Percentiles rank a stretch among this genome's conserved stretches.
These are phyloP conservation scores for Sula dactylatra DNA, from an alignment of 2,113 vertebrate genomes.

Conservation along the genomic window DNA sequence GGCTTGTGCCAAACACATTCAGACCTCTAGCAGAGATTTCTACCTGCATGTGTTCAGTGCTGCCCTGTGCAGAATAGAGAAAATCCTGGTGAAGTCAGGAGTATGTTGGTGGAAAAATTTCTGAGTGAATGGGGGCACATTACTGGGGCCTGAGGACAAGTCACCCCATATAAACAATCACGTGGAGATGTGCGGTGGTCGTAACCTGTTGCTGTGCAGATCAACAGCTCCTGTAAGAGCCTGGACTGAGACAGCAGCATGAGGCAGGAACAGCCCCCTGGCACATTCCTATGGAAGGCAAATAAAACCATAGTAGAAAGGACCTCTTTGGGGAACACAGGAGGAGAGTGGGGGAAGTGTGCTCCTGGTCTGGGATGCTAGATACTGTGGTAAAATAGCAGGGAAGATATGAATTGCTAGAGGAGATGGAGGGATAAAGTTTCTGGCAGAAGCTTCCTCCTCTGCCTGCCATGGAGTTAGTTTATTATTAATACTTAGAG, in stretches of 20 bases:
- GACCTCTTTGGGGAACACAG: background rate
- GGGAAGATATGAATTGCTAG: background rate
- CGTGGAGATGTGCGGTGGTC: rapidly evolving
- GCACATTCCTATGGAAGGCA: background rate
- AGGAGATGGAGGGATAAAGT: background rate
- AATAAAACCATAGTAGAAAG: background rate
- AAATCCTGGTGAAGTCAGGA: background rate
- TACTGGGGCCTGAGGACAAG: background rate
- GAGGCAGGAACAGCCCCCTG: background rate
- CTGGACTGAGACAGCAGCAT: background rate
- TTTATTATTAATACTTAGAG: constrained; percentile 43
- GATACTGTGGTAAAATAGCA: background rate
- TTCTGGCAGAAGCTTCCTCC: background rate
- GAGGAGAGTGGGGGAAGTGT: background rate
- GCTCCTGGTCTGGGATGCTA: background rate
- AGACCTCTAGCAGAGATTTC: background rate
- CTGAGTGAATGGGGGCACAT: too few relatives aligned
- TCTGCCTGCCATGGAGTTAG: background rate
- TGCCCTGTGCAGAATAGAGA: background rate
- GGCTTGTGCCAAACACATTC: too few relatives aligned
- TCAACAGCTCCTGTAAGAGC: background rate
- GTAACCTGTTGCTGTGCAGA: background rate
- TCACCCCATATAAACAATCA: rapidly evolving
- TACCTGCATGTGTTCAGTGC: background rate
- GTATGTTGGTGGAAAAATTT: background rate